A percentile compares a stretch with the other conserved stretches of the same genome.
Evolutionary conservation across 2,888 invertebrate genomes (phyloP).

Genomic region (Leuctra nigra): DNA sequence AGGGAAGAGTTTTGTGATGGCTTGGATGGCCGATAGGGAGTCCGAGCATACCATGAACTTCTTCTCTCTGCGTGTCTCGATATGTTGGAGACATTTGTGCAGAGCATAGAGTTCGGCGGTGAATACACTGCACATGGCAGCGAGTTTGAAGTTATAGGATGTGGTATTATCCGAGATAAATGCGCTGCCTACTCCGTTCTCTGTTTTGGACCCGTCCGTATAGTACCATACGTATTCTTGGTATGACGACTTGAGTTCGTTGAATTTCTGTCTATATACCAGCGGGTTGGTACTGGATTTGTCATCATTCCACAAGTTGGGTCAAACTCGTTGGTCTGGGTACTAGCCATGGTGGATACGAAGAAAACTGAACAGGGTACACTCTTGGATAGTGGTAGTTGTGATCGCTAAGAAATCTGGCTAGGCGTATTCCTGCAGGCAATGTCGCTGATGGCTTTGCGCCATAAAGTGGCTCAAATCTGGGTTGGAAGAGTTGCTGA

Average conservation of each 20-base stretch:
- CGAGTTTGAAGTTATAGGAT: not conserved
- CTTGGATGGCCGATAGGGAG: not conserved
- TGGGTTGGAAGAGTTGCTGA: not conserved
- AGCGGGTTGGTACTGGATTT: not conserved
- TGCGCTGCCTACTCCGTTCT: not conserved
- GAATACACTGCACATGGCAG: not conserved
- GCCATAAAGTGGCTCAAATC: not conserved
- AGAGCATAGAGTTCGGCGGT: not conserved
- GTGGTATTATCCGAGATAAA: not conserved
- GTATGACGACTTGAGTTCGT: not conserved
- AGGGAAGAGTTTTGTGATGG: no score
- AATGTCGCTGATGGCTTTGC: not conserved
- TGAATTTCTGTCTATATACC: not conserved
- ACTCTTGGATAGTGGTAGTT: not conserved
- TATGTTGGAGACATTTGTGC: not conserved
- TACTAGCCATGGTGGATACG: not conserved
- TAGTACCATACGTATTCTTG: not conserved
- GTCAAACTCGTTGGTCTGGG: not conserved
- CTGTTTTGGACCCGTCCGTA: slow-evolving; percentile 1
- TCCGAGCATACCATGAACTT: not conserved
- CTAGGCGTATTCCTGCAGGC: not conserved
- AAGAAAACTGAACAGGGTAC: not conserved
- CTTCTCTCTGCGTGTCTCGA: not conserved
- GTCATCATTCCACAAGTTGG: not conserved
- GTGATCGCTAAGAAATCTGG: not conserved